These are phyloP conservation scores for Plutella xylostella DNA, from an alignment of 2,888 invertebrate species.

Conservation along the genomic window DNA sequence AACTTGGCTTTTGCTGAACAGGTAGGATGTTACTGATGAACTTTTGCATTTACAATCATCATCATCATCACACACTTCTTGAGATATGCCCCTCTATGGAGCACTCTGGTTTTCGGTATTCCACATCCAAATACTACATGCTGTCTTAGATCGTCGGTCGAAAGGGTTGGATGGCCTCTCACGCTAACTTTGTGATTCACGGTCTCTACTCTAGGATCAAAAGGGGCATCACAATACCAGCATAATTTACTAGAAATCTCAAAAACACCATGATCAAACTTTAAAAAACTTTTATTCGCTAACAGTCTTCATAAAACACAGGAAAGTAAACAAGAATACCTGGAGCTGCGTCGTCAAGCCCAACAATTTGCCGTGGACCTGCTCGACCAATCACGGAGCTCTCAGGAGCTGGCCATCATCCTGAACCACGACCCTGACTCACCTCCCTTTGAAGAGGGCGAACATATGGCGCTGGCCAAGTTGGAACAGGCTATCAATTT, in stretches of 20 bases:
- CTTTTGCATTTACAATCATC: too few relatives aligned
- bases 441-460: conserved; percentile 79
- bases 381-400: conserved; percentile 90
- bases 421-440: conserved; percentile 90
- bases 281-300: not conserved
- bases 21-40: conserved; percentile 83
- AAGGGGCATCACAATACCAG: not conserved
- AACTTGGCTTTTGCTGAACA: conserved; percentile 91
- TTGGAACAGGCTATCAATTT: conserved; percentile 92
- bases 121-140: too few relatives aligned
- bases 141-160: too few relatives aligned
- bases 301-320: conserved; percentile 24
- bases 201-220: not conserved
- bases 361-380: conserved; percentile 93
- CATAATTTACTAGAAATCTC: not conserved
- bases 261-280: too few relatives aligned
- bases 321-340: conserved; percentile 93
- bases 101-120: too few relatives aligned
- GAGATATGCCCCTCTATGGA: too few relatives aligned
- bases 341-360: conserved; percentile 84
- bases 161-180: too few relatives aligned
- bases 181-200: not conserved
- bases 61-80: too few relatives aligned
- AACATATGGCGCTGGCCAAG: conserved; percentile 86
- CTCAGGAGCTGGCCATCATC: conserved; percentile 92